Evolutionary conservation across 2,113 vertebrate species (phyloP).

Genomic region (Mesitornis unicolor): DNA sequence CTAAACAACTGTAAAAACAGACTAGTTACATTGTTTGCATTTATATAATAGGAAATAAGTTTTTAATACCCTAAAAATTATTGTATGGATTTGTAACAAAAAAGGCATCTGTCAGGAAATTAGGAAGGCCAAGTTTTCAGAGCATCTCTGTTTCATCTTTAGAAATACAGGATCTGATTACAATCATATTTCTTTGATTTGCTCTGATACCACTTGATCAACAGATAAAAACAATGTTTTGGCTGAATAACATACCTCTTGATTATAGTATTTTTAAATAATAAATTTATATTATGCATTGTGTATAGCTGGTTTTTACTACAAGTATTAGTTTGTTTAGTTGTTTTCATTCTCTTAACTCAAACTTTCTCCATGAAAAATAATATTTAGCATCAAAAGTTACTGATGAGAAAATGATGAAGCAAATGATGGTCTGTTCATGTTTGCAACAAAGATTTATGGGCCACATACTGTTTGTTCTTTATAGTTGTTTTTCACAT

Average conservation of each 20-base stretch:
- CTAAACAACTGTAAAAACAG: not conserved
- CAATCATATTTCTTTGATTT: not conserved
- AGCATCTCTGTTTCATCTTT: not conserved
- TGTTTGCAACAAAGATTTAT: not conserved
- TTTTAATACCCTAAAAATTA: not conserved
- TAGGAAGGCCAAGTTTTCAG: not conserved
- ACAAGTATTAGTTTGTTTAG: not conserved
- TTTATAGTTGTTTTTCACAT: not conserved
- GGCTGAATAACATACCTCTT: not conserved
- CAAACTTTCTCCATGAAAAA: not conserved
- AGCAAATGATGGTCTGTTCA: not conserved
- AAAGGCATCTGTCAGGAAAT: not conserved
- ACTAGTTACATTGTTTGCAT: not conserved
- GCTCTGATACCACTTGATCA: not conserved
- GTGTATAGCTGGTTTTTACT: not conserved
- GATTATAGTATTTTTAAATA: not conserved
- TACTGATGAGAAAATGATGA: not conserved
- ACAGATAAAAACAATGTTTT: not conserved
- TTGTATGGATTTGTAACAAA: not conserved
- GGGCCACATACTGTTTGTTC: not conserved
- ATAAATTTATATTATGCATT: not conserved
- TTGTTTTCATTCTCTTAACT: not conserved
- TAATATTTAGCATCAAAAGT: not conserved
- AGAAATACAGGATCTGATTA: not conserved
- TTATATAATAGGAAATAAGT: not conserved